Evolutionary conservation across 2,888 invertebrate species (phyloP), one percentile per base, ranked within the genome.

Genomic region (Caradrina kadenii): DNA sequence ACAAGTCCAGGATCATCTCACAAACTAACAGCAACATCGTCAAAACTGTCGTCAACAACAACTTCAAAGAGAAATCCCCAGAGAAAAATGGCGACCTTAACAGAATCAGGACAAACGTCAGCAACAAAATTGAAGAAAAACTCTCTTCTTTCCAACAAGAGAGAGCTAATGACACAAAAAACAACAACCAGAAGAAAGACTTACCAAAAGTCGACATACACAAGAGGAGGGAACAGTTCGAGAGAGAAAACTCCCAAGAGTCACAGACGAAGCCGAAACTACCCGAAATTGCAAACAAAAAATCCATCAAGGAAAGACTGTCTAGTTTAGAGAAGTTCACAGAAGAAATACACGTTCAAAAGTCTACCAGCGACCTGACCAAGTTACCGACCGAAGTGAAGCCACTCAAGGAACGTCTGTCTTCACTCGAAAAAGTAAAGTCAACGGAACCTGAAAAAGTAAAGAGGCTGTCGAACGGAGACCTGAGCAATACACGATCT

Each of bases 171-270:
- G 96, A 96, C 86, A 85, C 93, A 76, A 92, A 94, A 87, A 94
- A 92, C 82, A 93, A 96, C 76, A 93, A 93, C 79, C 92, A 94
- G 73, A 96, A 96, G 83, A 96, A 96, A 85, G 96, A 97, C 86
- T 93, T 97, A 73, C 97, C 98, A n/a, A 98, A 98, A 96, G 97
- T 98, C 31, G 97, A 98, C 89, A 97, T 98, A 81, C 96, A 97
- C 69, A 98, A 98, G 93, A 96, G 98, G 83, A 97, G 98, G 84
- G 98, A 98, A 91, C 96, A 98, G 73, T 98, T 98, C 86, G 98
- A 98, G 91, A 96, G 97, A 82, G 97, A 97, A 83, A 96, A 96
- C 82, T 96, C 96, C 48, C 95, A 94, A 80, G 96, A 96, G 87
- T 88, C 93, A 71, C 94, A 93, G 84, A 90, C 89, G 62, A 96